These are phyloP conservation scores for Labeo calbasu DNA, from an alignment of 2,797 vertebrate species.

Conservation along the genomic window DNA sequence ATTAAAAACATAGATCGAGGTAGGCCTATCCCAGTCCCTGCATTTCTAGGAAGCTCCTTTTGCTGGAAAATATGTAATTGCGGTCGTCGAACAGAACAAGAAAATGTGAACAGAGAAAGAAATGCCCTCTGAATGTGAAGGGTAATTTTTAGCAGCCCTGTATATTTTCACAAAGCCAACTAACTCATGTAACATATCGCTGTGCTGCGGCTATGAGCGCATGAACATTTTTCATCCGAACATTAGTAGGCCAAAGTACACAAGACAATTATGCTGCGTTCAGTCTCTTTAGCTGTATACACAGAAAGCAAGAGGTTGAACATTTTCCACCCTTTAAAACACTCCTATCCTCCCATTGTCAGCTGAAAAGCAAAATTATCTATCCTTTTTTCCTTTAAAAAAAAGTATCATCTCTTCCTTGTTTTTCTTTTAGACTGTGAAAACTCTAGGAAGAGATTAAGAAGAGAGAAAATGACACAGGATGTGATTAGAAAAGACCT, in stretches of 20 bases:
- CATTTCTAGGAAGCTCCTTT: slow-evolving; percentile 8
- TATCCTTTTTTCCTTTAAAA: slow-evolving; percentile 23
- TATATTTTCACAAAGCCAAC: slow-evolving; percentile 57
- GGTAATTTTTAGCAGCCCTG: slow-evolving; percentile 54
- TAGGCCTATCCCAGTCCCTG: not conserved
- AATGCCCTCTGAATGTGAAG: slow-evolving; percentile 24
- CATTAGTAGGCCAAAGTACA: slow-evolving; percentile 58
- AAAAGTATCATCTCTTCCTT: slow-evolving; percentile 35
- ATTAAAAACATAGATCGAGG: not conserved
- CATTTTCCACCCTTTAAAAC: slow-evolving; percentile 63
- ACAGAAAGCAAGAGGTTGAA: slow-evolving; percentile 55
- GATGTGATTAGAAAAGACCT: slow-evolving; percentile 81
- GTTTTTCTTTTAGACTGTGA: slow-evolving; percentile 57
- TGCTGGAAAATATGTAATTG: slow-evolving; percentile 37
- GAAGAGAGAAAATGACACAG: slow-evolving; percentile 74
- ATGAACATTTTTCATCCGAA: slow-evolving; percentile 48
- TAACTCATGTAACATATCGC: slow-evolving; percentile 54
- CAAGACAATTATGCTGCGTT: slow-evolving; percentile 55
- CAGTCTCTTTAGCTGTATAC: slow-evolving; percentile 41
- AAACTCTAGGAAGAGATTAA: slow-evolving; percentile 72
- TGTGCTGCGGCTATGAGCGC: slow-evolving; percentile 38
- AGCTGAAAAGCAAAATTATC: slow-evolving; percentile 53
- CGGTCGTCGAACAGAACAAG: slow-evolving; percentile 40
- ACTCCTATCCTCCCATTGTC: slow-evolving; percentile 52
- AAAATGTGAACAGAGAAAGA: slow-evolving; percentile 26